Evolutionary conservation across 2,113 vertebrate species (phyloP).

Genomic region (Oryzias javanicus): DNA sequence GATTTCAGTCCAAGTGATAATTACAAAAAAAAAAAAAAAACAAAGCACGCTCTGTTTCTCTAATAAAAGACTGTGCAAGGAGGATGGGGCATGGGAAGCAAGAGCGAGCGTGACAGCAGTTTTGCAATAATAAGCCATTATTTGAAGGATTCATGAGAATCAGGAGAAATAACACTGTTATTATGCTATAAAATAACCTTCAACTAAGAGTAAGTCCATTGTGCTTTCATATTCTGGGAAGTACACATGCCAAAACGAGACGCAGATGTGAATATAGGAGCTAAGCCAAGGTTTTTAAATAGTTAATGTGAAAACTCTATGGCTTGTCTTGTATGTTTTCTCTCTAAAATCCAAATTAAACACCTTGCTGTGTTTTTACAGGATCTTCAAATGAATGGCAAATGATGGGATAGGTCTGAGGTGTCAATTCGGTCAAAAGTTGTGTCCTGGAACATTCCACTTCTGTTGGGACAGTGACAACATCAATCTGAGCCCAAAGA

Average conservation of each 20-base stretch:
- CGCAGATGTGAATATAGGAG: constrained; percentile 37
- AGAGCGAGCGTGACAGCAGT: constrained; percentile 2
- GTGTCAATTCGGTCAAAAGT: constrained; percentile 6
- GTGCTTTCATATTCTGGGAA: constrained; percentile 22
- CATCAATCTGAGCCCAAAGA: constrained; percentile 25
- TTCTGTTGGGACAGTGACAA: neutral
- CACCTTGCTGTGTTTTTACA: constrained; percentile 8
- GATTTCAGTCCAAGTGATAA: constrained; percentile 40
- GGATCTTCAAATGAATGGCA: constrained; percentile 2
- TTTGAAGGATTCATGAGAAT: constrained; percentile 24
- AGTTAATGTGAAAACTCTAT: constrained; percentile 14
- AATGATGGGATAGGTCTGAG: neutral
- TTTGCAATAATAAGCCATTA: constrained; percentile 21
- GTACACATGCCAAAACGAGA: constrained; percentile 30
- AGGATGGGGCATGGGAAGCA: constrained; percentile 19
- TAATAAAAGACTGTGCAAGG: constrained; percentile 10
- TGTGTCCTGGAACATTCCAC: neutral
- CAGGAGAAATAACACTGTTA: constrained; percentile 29
- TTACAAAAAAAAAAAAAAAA: constrained; percentile 30
- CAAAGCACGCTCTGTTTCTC: constrained; percentile 51
- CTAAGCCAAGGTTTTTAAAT: constrained; percentile 29
- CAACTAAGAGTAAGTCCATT: constrained; percentile 19
- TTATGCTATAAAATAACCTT: constrained; percentile 20
- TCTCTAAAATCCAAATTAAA: constrained; percentile 24
- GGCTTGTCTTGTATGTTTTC: constrained; percentile 16